Evolutionary conservation across 2,113 vertebrate genomes (phyloP).

Genomic region (Sapayoa aenigma): DNA sequence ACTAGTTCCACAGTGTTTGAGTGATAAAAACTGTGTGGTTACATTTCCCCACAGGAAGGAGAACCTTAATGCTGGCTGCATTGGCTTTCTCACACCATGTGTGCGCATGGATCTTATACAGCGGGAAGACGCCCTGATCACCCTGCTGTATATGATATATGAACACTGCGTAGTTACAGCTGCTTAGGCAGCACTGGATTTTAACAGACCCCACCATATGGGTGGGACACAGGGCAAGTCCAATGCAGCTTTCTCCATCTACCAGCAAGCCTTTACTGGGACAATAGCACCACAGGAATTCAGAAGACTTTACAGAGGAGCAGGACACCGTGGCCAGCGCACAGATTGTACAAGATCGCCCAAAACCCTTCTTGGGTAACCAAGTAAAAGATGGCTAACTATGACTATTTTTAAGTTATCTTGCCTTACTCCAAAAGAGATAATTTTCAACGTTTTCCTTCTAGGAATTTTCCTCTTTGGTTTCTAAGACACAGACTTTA

Average conservation of each 20-base stretch:
- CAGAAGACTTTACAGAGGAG: not conserved
- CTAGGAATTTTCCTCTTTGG: not conserved
- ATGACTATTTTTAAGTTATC: not conserved
- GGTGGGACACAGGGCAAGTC: not conserved
- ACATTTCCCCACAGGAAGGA: not conserved
- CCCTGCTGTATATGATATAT: not conserved
- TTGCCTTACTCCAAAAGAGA: not conserved
- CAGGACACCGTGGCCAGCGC: rapidly evolving
- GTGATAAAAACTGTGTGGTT: not conserved
- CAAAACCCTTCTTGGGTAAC: not conserved
- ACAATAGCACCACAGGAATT: not conserved
- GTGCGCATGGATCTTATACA: rapidly evolving
- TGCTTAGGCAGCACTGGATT: not conserved
- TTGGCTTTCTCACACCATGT: not conserved
- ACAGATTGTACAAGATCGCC: not conserved
- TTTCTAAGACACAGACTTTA: not conserved
- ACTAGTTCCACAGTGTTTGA: not conserved
- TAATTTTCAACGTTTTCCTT: not conserved
- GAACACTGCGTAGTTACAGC: not conserved
- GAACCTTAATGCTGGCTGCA: not conserved
- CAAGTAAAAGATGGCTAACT: not conserved
- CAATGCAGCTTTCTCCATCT: not conserved
- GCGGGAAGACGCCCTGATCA: not conserved
- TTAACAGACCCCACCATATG: not conserved
- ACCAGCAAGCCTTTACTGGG: not conserved